Evolutionary conservation across 1,140 invertebrate species (phyloP), one percentile per base, ranked within the genome.

Genomic region (Pogonomyrmex californicus): DNA sequence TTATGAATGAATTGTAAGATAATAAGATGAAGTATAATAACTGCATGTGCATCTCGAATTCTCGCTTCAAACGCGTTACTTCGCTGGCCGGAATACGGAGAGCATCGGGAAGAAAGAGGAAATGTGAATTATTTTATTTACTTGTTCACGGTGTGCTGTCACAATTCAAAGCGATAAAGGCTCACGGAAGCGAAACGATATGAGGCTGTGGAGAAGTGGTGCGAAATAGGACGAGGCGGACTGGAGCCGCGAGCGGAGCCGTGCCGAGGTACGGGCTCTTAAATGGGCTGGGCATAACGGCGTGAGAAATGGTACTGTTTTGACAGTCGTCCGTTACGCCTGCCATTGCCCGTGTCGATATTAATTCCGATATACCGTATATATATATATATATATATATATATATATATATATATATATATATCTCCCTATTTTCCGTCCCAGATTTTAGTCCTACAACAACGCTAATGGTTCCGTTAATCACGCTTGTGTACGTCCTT

Each of bases 231-330:
- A 71, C 41, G 62, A 70, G 49, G 76, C 85, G 86, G 87, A 86
- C 83, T 88, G 79, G 75, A 88, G 77, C 88, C 70, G 86, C 85
- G 85, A 63, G 36, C 79, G 81, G 77, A 87, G 87, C 89, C 83
- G 86, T 86, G 86, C 76, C 70, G 70, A 63, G 71, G 9, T 36
- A 65, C 62, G 62, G 56, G 54, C 85, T 87, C 92, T 93, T 93
- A 93, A 95, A 94, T 94, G 93, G 92, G 83, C 91, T 91, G 92
- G 87, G 89, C 85, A 93, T 93, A 94, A 94, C 91, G 86, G 73
- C 85, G 85, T 94, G 93, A 94, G 91, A 92, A 93, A 94, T 92
- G 91, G 91, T 89, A 90, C 89, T 94, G 93, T 94, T 94, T 94
- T 94, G 93, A 94, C 93, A 94, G 92, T 91, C 88, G 73, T 79